Conservation (phyloP, 2,888 invertebrate genomes). For the Diarsia brunnea region DNA sequence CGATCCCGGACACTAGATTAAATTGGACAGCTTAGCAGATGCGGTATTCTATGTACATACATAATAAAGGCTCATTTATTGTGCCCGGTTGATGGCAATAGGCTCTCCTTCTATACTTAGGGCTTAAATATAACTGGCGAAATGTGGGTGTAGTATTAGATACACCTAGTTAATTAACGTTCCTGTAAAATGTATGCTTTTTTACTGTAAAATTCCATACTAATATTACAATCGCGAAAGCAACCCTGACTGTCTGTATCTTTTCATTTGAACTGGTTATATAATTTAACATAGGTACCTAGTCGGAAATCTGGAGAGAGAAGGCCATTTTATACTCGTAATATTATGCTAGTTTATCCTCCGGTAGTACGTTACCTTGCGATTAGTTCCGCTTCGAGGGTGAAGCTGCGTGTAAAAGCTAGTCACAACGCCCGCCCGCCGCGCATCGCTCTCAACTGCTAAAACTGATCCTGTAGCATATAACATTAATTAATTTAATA, state of each 20-base stretch:
- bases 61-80: background rate
- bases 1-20: slow-evolving; percentile 15
- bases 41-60: slow-evolving; percentile 5
- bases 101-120: background rate
- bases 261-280: background rate
- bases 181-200: background rate
- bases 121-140: background rate
- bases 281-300: background rate
- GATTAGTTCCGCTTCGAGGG: background rate
- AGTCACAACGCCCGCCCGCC: no score
- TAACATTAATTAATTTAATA: background rate
- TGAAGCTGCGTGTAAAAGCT: background rate
- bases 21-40: slow-evolving; percentile 18
- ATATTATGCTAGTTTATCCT: background rate
- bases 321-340: no score
- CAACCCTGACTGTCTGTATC: background rate
- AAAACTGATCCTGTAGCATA: background rate
- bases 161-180: background rate
- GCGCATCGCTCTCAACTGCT: background rate
- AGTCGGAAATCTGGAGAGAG: background rate
- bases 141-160: background rate
- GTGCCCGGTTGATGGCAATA: background rate
- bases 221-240: background rate
- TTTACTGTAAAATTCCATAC: background rate
- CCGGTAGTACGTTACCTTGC: background rate